Base-by-base conservation (phyloP, 1,140 invertebrate genomes). In the Gerris buenoi region DNA sequence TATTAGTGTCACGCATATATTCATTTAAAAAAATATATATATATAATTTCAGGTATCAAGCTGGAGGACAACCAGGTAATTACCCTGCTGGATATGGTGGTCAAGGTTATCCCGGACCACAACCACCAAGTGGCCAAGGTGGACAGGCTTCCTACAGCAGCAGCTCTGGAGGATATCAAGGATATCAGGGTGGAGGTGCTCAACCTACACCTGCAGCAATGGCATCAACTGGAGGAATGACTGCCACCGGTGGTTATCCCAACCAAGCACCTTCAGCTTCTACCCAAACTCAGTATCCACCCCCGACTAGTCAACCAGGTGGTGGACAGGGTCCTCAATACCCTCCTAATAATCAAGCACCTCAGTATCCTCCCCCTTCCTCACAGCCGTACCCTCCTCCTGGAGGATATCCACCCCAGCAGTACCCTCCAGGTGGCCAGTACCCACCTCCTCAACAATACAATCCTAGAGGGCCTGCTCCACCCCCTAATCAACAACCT, bases 391-490 rank as follows among this genome's bases (percentile, higher is more conserved):
- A 46, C 22, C 23, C 58, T 22, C 58, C 10, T 10, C 10, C 10
- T 56, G 46, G 46, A 56, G 15, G 23, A 25, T 60, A 60, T 22
- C 5, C 58, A 25, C 5, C 5, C 23, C 10, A 22, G 23, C 58
- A 60, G 22, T 60, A 60, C 22, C 58, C 5, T 5, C 22, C 58
- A 13, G 58, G 33, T 46, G 33, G 15, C 10, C 58, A 60, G 58
- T 60, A 60, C 23, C 58, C 58, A 60, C 5, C 58, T 22, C 5
- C 58, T 22, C 58, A 60, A 25, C 58, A 60, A 22, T 60, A 60
- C 22, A 15, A 15, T 60, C 58, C 67, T 27, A n/a, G 64, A 62
- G 46, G 59, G 5, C 67, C 67, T 25, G 64, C 63, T 15, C 67
- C 67, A 23, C 58, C 58, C 3, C 58, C 58, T 25, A 10, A 56